Conservation (phyloP, 2,113 vertebrate species). For the Sinocyclocheilus anshuiensis region DNA sequence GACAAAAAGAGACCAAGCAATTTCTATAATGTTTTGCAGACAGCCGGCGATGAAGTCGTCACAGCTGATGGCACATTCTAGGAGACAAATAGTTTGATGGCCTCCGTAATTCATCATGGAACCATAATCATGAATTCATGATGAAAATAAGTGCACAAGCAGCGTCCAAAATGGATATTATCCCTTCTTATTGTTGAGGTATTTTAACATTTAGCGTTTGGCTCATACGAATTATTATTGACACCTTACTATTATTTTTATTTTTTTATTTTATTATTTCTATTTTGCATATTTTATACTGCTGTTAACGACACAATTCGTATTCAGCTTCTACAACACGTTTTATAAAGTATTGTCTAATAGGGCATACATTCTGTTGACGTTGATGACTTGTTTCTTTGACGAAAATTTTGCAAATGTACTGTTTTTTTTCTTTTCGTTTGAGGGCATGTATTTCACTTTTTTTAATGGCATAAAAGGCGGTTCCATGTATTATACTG, state of each 20-base stretch:
- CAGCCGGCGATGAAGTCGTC: conserved; percentile 96
- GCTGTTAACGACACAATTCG: conserved; percentile 90
- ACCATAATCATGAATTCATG: conserved; percentile 42
- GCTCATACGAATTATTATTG: conserved; percentile 83
- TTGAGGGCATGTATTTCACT: not conserved
- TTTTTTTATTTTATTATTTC: conserved; percentile 62
- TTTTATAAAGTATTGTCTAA: conserved; percentile 55
- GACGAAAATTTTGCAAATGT: conserved; percentile 42
- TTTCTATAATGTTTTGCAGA: conserved; percentile 85
- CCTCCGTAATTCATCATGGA: conserved; percentile 45
- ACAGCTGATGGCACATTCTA: conserved; percentile 90
- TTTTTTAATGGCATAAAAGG: conserved; percentile 76
- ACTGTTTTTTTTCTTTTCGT: not conserved
- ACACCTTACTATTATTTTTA: conserved; percentile 86
- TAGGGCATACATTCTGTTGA: not conserved
- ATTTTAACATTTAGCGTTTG: not conserved
- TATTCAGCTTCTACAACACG: conserved; percentile 83
- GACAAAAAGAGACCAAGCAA: conserved; percentile 90
- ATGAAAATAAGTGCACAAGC: conserved; percentile 10
- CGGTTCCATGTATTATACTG: conserved; percentile 98
- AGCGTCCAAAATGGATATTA: not conserved
- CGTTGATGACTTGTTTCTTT: not conserved
- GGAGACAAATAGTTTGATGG: conserved; percentile 63
- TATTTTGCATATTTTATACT: conserved; percentile 95
- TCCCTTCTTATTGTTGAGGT: not conserved